These are phyloP conservation scores for Aethes cnicana DNA, from an alignment of 2,888 invertebrate genomes.

Conservation along the genomic window DNA sequence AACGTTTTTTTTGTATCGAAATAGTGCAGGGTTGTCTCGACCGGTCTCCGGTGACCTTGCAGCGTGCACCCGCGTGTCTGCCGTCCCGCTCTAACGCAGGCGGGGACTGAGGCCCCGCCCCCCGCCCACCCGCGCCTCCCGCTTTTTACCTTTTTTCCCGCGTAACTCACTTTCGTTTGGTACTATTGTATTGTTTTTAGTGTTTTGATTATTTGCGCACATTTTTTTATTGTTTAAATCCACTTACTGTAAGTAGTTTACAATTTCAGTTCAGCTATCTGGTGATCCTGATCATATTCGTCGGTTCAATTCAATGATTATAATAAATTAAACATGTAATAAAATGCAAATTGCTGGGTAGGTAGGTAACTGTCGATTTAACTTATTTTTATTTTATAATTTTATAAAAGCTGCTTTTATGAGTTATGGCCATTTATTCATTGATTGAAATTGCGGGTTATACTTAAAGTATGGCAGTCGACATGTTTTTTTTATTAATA, in stretches of 20 bases:
- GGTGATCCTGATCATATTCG: too few species aligned
- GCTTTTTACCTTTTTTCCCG: conserved; percentile 67
- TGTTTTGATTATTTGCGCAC: conserved; percentile 40
- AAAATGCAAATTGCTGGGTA: too few species aligned
- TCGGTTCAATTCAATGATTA: too few species aligned
- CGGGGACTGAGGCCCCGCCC: conserved; percentile 64
- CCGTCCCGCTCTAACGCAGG: conserved; percentile 60
- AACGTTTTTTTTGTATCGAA: conserved; percentile 39
- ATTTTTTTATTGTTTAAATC: conserved; percentile 24
- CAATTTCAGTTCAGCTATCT: background rate
- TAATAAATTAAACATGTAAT: too few species aligned
- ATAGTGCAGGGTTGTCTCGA: conserved; percentile 46
- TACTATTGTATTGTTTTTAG: conserved; percentile 37
- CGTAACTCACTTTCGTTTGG: conserved; percentile 62
- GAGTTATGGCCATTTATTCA: too few species aligned
- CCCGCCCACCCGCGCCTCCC: conserved; percentile 69
- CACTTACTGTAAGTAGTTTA: background rate
- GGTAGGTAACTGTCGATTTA: too few species aligned
- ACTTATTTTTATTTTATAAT: too few species aligned
- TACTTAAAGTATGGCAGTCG: too few species aligned
- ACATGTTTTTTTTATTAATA: too few species aligned
- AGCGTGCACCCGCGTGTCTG: conserved; percentile 45
- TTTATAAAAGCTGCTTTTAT: too few species aligned
- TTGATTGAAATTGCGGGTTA: too few species aligned
- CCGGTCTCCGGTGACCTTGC: conserved; percentile 59